Conservation (phyloP, 2,797 vertebrate genomes). For the Pyrocephalus nanus region DNA sequence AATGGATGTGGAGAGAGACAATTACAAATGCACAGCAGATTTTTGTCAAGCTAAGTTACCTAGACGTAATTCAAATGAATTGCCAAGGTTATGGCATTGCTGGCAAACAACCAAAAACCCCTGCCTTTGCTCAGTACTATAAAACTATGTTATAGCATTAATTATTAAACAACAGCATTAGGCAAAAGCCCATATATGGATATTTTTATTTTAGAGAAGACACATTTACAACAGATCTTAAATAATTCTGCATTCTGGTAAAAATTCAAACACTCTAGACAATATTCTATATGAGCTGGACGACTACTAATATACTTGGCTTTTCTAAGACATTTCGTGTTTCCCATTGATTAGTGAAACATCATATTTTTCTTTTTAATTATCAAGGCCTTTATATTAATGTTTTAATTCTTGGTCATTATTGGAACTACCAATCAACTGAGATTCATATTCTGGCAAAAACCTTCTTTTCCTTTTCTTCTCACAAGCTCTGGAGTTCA, state of each 20-base stretch:
- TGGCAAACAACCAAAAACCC: not conserved
- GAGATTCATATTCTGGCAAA: slow-evolving; percentile 1
- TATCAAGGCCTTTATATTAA: not conserved
- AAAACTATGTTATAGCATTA: not conserved
- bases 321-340: not conserved
- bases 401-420: slow-evolving; percentile 7
- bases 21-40: not conserved
- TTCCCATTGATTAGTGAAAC: not conserved
- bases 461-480: not conserved
- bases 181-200: not conserved
- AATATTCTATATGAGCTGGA: not conserved
- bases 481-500: not conserved
- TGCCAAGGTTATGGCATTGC: slow-evolving; percentile 2
- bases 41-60: not conserved
- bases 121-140: not conserved
- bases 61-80: not conserved
- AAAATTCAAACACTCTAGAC: not conserved
- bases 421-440: not conserved
- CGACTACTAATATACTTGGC: not conserved
- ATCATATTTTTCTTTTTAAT: slow-evolving; percentile 9
- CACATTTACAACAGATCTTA: not conserved
- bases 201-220: not conserved
- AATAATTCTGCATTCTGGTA: not conserved
- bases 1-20: not conserved
- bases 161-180: not conserved